Percentiles rank a stretch among this genome's conserved stretches.
Conservation (phyloP, 1,140 invertebrate species). For the Drosophila pseudoananassae region DNA sequence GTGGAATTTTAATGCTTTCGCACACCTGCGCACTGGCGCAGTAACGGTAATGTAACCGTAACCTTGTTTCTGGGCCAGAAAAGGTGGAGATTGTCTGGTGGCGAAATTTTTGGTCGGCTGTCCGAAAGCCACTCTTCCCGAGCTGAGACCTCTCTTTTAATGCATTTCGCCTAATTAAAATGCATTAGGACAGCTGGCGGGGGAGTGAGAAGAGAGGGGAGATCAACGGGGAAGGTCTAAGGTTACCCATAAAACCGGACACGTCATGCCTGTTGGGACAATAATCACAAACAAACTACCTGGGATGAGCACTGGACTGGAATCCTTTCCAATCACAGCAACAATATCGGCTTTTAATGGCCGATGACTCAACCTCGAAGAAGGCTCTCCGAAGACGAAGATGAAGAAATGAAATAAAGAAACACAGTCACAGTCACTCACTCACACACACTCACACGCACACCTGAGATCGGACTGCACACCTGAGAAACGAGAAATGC, state of each 20-base stretch:
- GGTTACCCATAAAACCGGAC: constrained; percentile 47
- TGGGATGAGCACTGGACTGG: constrained; percentile 66
- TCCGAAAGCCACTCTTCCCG: background rate
- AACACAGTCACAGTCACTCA: constrained; percentile 18
- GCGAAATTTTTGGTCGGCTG: constrained; percentile 49
- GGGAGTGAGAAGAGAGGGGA: constrained; percentile 1
- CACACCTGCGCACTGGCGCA: constrained; percentile 72
- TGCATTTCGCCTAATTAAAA: constrained; percentile 55
- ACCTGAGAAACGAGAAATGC: constrained; percentile 82
- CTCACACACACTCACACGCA: constrained; percentile 54
- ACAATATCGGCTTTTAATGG: constrained; percentile 71
- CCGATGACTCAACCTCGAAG: constrained; percentile 69
- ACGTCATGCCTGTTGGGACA: constrained; percentile 55
- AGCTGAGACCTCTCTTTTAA: background rate
- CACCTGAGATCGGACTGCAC: constrained; percentile 64
- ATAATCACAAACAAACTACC: constrained; percentile 59
- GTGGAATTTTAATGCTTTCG: constrained; percentile 81
- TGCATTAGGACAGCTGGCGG: constrained; percentile 15
- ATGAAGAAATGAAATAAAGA: constrained; percentile 78
- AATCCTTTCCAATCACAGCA: constrained; percentile 74
- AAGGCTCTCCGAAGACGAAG: constrained; percentile 23
- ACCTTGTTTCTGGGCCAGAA: constrained; percentile 77
- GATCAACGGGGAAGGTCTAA: constrained; percentile 11
- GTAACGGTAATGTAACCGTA: constrained; percentile 62
- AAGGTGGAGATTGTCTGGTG: constrained; percentile 56